These are phyloP conservation scores for Agrypnia vestita DNA, from an alignment of 1,140 invertebrate species.

Conservation along the genomic window DNA sequence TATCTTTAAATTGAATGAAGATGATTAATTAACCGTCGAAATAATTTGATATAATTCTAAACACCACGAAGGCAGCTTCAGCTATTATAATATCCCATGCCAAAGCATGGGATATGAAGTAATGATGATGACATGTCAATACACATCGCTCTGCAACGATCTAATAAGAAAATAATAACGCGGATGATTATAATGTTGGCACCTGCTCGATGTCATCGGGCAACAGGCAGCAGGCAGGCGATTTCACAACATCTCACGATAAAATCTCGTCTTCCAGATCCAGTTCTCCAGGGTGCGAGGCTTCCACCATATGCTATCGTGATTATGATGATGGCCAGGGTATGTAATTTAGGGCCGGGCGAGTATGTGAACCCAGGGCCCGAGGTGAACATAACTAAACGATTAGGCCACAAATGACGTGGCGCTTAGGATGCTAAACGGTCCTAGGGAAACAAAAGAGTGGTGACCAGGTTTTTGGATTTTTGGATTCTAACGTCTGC, in stretches of 20 bases:
- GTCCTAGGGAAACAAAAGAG: background rate
- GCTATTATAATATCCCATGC: too few species aligned
- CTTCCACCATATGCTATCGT: constrained; percentile 20
- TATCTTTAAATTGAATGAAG: too few species aligned
- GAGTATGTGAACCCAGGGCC: constrained; percentile 49
- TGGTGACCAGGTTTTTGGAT: constrained; percentile 40
- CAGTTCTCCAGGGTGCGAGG: background rate
- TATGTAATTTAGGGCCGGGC: constrained; percentile 50
- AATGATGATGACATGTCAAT: too few species aligned
- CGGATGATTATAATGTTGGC: too few species aligned
- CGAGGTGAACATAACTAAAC: constrained; percentile 41
- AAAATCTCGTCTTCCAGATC: background rate
- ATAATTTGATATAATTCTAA: too few species aligned
- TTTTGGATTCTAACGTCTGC: background rate
- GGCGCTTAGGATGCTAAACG: constrained; percentile 52
- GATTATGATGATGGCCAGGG: constrained; percentile 20
- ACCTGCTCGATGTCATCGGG: too few species aligned
- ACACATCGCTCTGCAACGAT: too few species aligned
- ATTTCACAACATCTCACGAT: background rate
- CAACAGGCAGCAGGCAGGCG: too few species aligned
- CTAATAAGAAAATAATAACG: too few species aligned
- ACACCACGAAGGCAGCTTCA: too few species aligned
- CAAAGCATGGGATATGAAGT: too few species aligned
- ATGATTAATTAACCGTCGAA: too few species aligned
- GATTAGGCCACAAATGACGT: constrained; percentile 56